Evolutionary conservation across 2,113 vertebrate species (phyloP), one percentile per base, ranked within the genome.

Genomic region (Columbina picui): DNA sequence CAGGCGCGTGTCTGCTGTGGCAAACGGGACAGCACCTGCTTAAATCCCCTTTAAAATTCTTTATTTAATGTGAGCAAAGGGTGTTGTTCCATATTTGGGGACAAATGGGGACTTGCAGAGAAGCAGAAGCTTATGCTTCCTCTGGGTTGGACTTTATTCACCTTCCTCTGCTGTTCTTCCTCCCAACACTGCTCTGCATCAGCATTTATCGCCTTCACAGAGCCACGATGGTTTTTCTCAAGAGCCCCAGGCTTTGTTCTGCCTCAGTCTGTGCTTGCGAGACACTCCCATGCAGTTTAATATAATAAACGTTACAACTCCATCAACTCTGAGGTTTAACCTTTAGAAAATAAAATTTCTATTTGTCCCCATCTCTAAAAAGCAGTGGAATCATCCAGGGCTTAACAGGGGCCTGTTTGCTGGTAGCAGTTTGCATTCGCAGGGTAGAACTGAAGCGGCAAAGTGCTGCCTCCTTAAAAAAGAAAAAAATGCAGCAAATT

Each of bases 1-100:
- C 11, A 53, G 79, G 32, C 3, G 6, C 0, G 0, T 22, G 45
- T 70, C 75, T 36, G 2, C 45, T 32, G 45, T 45, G 64, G 68
- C 36, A 59, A 49, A 27, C 3, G 4, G 52, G 63, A 9, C 50
- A 4, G 17, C 6, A 4, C n/a, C n/a, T 38, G 65, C 74, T 59
- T 3, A 6, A 86, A 93, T 60, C 14, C 10, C 18, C 49, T 70
- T 47, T 3, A 25, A 43, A 29, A n/a, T 63, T 25, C 9, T 60
- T 93, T 18, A 36, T 9, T 50, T 71, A 49, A 41, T 27, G 6
- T 0, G 0, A 55, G 39, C 20, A 55, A 39, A 38, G 14, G 43
- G 50, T 36, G 6, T 49, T 38, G 43, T 68, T 83, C 30, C n/a
- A 3, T 43, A 5, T 16, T 36, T 49, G 52, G 47, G 67, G 57